Evolutionary conservation across 2,888 invertebrate genomes (phyloP).

Genomic region (Entomobrya multifasciata): DNA sequence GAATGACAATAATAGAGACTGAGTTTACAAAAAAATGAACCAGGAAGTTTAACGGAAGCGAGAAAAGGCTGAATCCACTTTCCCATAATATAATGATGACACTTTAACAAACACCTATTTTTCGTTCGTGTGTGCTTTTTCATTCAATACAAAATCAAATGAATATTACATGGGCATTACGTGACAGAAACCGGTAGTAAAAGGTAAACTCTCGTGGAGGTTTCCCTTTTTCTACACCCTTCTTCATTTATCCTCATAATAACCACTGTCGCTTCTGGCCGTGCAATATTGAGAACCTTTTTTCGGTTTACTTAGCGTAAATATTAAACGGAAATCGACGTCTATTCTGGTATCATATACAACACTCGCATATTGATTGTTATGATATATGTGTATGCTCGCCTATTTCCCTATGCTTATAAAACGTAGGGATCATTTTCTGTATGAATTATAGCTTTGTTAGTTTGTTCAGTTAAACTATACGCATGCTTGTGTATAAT

Average conservation of each 20-base stretch:
- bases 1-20: not conserved
- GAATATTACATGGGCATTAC: slow-evolving; percentile 65
- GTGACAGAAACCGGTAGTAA: slow-evolving; percentile 21
- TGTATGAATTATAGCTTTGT: not conserved
- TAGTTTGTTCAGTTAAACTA: not conserved
- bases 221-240: slow-evolving; percentile 5
- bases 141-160: slow-evolving; percentile 56
- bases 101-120: slow-evolving; percentile 62
- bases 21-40: slow-evolving; percentile 5
- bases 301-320: slow-evolving; percentile 43
- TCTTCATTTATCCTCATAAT: not conserved
- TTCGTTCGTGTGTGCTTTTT: slow-evolving; percentile 5
- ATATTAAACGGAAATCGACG: slow-evolving; percentile 53
- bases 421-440: slow-evolving; percentile 6
- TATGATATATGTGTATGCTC: not conserved
- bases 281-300: slow-evolving; percentile 24
- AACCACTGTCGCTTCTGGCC: not conserved
- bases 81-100: slow-evolving; percentile 58
- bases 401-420: not conserved
- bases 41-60: slow-evolving; percentile 58
- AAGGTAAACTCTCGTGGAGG: not conserved
- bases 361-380: not conserved
- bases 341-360: slow-evolving; percentile 15
- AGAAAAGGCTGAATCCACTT: slow-evolving; percentile 61
- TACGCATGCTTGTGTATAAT: not conserved